Percentiles rank a stretch among this genome's conserved stretches.
These are phyloP conservation scores for Zosterops lateralis DNA, from an alignment of 2,113 vertebrate genomes.

Conservation along the genomic window DNA sequence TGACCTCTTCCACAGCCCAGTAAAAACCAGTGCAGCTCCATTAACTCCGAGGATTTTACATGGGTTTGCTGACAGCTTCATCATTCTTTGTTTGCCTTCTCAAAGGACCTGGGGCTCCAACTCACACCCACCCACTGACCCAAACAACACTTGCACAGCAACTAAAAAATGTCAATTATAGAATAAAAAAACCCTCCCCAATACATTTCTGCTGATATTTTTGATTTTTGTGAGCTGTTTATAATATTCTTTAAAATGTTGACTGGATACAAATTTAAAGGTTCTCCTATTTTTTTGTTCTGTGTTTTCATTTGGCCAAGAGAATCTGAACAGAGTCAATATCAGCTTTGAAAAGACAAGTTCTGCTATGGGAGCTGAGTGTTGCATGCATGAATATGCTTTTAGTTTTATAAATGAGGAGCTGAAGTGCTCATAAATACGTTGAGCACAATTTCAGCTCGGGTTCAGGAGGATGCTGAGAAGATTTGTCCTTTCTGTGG, in stretches of 20 bases:
- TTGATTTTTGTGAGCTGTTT: not conserved
- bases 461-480: not conserved
- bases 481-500: not conserved
- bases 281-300: not conserved
- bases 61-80: not conserved
- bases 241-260: not conserved
- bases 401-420: not conserved
- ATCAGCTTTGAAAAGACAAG: not conserved
- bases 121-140: not conserved
- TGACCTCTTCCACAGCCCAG: not conserved
- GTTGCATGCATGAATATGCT: not conserved
- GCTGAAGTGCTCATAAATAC: not conserved
- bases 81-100: not conserved
- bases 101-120: not conserved
- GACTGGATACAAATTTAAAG: not conserved
- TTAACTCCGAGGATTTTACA: not conserved
- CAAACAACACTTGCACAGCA: not conserved
- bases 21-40: not conserved
- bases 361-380: not conserved
- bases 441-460: not conserved
- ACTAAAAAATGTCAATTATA: not conserved
- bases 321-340: not conserved
- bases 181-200: fast-evolving
- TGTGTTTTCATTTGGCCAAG: not conserved
- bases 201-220: not conserved